Evolutionary conservation across 2,888 invertebrate species (phyloP).

Genomic region (Trichacis sp.): DNA sequence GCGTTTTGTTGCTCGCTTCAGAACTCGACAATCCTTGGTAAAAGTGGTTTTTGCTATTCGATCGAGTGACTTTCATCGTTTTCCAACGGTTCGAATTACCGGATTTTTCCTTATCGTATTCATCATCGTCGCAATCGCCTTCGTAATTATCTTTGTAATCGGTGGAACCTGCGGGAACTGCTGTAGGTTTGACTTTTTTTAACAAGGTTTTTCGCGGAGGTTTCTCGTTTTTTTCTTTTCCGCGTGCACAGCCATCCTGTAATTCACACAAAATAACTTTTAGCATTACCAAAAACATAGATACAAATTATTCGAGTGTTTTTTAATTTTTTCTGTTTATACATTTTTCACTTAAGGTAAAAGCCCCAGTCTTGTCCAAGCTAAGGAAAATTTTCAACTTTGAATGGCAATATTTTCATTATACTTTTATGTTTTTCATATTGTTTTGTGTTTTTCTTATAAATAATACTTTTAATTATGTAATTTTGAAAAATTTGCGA

Average conservation of each 20-base stretch:
- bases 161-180: constrained; percentile 52
- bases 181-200: constrained; percentile 59
- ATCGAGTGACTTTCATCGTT: constrained; percentile 55
- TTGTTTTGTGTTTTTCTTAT: no score
- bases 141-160: constrained; percentile 70
- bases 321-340: no score
- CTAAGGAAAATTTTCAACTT: no score
- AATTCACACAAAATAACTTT: background rate
- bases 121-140: constrained; percentile 69
- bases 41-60: constrained; percentile 54
- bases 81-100: constrained; percentile 65
- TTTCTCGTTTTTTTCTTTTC: constrained; percentile 58
- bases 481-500: no score
- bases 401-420: no score
- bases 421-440: no score
- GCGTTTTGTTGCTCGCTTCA: constrained; percentile 53
- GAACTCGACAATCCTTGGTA: constrained; percentile 47
- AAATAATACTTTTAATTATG: no score
- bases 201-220: constrained; percentile 54
- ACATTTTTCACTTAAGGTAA: no score
- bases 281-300: no score
- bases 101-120: constrained; percentile 56
- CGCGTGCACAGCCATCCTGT: constrained; percentile 50
- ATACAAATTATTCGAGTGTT: no score
- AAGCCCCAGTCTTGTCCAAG: no score